phyloP scores from a whole-genome alignment of 2,113 vertebrate genomes.

The Hipposideros armiger region DNA sequence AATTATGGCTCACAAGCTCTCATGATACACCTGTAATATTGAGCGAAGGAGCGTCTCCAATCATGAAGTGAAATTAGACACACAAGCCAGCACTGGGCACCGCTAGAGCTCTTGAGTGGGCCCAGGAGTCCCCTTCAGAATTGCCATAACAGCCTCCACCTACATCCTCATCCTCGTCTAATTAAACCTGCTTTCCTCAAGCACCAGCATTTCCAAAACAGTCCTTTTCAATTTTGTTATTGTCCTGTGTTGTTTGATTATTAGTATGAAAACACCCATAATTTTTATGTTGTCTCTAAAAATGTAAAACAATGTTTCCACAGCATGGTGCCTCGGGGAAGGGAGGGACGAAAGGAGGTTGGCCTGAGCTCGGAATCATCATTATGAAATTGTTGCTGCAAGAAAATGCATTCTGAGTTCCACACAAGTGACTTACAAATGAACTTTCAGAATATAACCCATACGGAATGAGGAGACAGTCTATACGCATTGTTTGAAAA shows the following conservation, averaged over 20 bases:
- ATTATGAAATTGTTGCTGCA: neutral
- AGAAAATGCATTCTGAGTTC: conserved; percentile 25
- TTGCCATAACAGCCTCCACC: conserved; percentile 51
- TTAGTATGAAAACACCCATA: conserved; percentile 53
- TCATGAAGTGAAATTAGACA: conserved; percentile 76
- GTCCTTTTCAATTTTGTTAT: conserved; percentile 70
- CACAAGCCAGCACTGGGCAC: neutral
- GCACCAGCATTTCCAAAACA: conserved; percentile 67
- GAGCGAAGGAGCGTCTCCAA: conserved; percentile 41
- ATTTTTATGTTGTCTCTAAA: conserved; percentile 57
- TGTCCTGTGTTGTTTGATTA: conserved; percentile 69
- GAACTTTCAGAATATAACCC: neutral
- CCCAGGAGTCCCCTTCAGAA: conserved; percentile 72
- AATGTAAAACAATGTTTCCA: conserved; percentile 47
- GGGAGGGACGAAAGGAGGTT: neutral
- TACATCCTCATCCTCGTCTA: conserved; percentile 62
- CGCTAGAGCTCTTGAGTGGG: conserved; percentile 35
- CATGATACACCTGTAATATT: conserved; percentile 65
- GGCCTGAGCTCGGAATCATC: neutral
- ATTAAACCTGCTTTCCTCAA: conserved; percentile 77
- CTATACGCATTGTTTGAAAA: neutral
- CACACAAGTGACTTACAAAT: conserved; percentile 53
- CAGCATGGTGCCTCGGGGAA: neutral
- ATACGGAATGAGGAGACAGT: neutral
- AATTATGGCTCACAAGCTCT: conserved; percentile 63